Base-by-base conservation (phyloP, 1,140 invertebrate genomes). In the Drosophila arawakana region DNA sequence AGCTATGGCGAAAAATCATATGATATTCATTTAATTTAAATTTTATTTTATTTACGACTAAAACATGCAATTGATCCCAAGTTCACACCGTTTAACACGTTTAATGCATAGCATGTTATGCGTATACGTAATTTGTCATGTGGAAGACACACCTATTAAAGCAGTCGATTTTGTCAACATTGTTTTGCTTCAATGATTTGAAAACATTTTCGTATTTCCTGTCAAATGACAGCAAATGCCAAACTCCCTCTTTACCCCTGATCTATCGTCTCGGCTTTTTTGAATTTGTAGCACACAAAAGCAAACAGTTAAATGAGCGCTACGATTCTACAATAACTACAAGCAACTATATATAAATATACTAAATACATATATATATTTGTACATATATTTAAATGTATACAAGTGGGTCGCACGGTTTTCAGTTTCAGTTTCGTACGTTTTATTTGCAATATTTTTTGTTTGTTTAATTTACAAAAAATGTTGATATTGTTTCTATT, bases 181-280 rank as follows among this genome's bases (percentile, higher is more conserved):
- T 69, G 58, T 52, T 78, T 34, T 57, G 70, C 60, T 74, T 80
- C 54, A 78, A 30, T 74, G 70, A 70, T 69, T 74, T 69, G 65
- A 67, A 76, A 77, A 58, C 72, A 83, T 83, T 80, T 72, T 80
- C 76, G 73, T 62, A 77, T 80, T 76, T 76, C 73, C 73, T 76
- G 80, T 46, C 60, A 55, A 63, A 55, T 57, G 41, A 44, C 47
- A 63, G 21, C 49, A 50, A 34, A 50, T 30, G 49, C 47, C 15
- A 62, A 70, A 52, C 6, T n/a, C 21, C 37, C 25, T 30, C 3
- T 30, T 30, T 30, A 30, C 39, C 9, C 35, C 21, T n/a, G 18
- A 3, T 11, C 52, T 34, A 39, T 13, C 9, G 9, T 13, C n/a
- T 15, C 21, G 30, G 8, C 18, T 43, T 35, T 60, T 46, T 47